phyloP scores from a whole-genome alignment of 1,140 invertebrate species.

The Camponotus pennsylvanicus region DNA sequence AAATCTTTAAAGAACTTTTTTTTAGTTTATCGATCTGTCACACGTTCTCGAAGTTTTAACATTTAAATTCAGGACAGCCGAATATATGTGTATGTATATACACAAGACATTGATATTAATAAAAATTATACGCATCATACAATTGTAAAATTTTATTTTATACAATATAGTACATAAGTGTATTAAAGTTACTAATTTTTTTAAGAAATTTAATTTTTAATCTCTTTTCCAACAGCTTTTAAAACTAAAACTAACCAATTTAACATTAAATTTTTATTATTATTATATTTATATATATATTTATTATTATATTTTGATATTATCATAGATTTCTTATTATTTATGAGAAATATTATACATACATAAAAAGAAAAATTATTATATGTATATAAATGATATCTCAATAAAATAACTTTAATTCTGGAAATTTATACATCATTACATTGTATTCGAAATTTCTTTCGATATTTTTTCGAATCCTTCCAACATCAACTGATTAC shows the following conservation, averaged over 20 bases:
- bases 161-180: neutral
- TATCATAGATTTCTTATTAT: neutral
- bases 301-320: neutral
- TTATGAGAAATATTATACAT: neutral
- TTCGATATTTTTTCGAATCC: slow-evolving; percentile 25
- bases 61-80: too few relatives aligned
- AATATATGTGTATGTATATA: neutral
- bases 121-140: neutral
- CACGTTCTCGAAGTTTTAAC: too few relatives aligned
- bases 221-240: neutral
- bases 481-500: slow-evolving; percentile 42
- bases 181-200: neutral
- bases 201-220: neutral
- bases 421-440: neutral
- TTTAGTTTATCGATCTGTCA: too few relatives aligned
- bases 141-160: neutral
- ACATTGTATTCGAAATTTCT: slow-evolving; percentile 13
- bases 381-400: too few relatives aligned
- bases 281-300: too few relatives aligned
- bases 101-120: neutral
- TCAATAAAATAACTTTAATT: too few relatives aligned
- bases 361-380: neutral
- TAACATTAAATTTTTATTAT: neutral
- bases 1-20: too few relatives aligned
- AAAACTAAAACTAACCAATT: neutral